Evolutionary conservation across 2,113 vertebrate genomes (phyloP), one percentile per base, ranked within the genome.

Genomic region (Takifugu flavidus): DNA sequence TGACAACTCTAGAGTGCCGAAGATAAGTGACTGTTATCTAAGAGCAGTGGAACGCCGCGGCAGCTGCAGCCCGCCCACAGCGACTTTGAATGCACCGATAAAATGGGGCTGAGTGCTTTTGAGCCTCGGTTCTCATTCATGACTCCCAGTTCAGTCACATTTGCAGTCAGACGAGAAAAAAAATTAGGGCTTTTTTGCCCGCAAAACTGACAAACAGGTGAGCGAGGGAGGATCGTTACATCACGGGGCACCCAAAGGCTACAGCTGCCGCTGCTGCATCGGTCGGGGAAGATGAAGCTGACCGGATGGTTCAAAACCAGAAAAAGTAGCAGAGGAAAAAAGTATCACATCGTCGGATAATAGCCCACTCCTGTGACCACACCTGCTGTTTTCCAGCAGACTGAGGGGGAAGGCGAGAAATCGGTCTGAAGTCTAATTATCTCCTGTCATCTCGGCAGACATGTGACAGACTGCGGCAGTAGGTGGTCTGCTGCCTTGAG

Each of bases 11-110:
- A 65, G 68, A 84, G 80, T 46, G 34, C 67, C 8, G 46, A 46
- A 84, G 86, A 88, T 88, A 89, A 87, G 84, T 86, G 82, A 67
- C 73, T 76, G 75, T 84, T 89, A 88, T 88, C 84, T 77, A 67
- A 82, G 62, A 78, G 80, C 62, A 61, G 78, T 39, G 72, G 80
- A 82, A 87, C 70, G 82, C 78, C 75, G 65, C 67, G 39, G 79
- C 71, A 56, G 45, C 72, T 3, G 62, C 74, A 47, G 77, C 79
- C 76, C 78, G 50, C 87, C 84, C 79, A 83, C 82, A 65, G 63
- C 73, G 82, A 87, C 83, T 88, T 86, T 87, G 80, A 85, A 82
- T 85, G 49, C 59, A 10, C 43, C 52, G 82, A 84, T 78, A 74
- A 88, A 82, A 79, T 62, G 53, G 58, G 60, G 61, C 68, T 56